Evolutionary conservation across 2,113 vertebrate genomes (phyloP).

Genomic region (Misgurnus mizolepis): DNA sequence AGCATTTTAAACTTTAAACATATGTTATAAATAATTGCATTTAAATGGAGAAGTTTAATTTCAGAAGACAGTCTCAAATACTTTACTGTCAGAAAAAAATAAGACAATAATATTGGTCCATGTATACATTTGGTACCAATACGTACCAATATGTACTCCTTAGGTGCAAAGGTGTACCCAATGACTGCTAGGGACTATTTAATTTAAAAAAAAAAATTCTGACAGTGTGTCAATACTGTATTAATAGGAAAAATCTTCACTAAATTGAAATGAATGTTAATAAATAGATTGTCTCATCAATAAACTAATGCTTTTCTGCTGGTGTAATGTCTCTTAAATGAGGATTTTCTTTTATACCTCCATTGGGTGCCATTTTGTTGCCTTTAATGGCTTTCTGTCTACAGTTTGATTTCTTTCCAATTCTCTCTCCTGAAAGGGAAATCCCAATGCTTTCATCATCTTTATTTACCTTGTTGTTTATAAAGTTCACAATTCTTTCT

Average conservation of each 20-base stretch:
- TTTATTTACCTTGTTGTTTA: background rate
- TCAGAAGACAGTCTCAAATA: no score
- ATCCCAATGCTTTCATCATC: background rate
- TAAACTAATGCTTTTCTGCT: background rate
- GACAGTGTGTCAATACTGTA: background rate
- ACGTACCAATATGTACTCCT: no score
- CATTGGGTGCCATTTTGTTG: background rate
- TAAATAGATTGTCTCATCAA: background rate
- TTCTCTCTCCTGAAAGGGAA: slow-evolving; percentile 2
- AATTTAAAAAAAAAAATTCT: no score
- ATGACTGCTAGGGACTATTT: no score
- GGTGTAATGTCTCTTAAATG: slow-evolving; percentile 18
- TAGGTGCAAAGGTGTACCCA: no score
- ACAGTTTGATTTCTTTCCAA: background rate
- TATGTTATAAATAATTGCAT: no score
- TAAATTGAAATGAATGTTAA: background rate
- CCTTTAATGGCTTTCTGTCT: slow-evolving; percentile 6
- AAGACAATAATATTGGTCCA: no score
- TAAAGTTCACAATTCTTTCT: background rate
- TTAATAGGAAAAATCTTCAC: background rate
- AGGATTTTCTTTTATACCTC: background rate
- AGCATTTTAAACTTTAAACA: background rate
- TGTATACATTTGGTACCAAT: no score
- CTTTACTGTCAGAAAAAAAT: no score
- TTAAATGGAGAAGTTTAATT: no score